phyloP scores from a whole-genome alignment of 2,797 vertebrate species.

The Synanceia verrucosa region DNA sequence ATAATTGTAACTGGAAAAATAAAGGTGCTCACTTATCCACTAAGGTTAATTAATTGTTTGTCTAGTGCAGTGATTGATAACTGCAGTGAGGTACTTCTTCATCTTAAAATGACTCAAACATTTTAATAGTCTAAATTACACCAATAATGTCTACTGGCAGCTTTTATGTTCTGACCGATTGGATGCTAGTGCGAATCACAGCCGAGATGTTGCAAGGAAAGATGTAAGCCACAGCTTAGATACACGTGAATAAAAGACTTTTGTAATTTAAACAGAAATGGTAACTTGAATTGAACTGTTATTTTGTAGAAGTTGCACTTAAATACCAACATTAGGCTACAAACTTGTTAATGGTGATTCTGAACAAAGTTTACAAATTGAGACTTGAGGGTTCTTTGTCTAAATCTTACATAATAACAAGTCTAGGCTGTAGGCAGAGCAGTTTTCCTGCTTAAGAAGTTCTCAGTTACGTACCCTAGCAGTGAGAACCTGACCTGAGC shows the following conservation, averaged over 20 bases:
- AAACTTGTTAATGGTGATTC: background rate
- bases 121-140: background rate
- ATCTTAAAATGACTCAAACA: background rate
- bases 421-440: background rate
- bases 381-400: background rate
- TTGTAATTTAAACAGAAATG: background rate
- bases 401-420: background rate
- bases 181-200: background rate
- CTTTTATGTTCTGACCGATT: background rate
- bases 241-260: slow-evolving; percentile 1
- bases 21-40: background rate
- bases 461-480: too few relatives aligned
- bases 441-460: too few relatives aligned
- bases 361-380: background rate
- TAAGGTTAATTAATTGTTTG: background rate
- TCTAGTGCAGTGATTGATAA: background rate
- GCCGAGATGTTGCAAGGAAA: background rate
- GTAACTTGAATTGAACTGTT: background rate
- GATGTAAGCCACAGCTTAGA: background rate
- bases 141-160: background rate
- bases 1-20: too few relatives aligned
- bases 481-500: background rate
- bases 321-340: background rate
- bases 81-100: background rate
- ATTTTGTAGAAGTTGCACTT: background rate